Conservation (phyloP, 92 coral and sea anemone genomes). For the Blastomussa wellsi region DNA sequence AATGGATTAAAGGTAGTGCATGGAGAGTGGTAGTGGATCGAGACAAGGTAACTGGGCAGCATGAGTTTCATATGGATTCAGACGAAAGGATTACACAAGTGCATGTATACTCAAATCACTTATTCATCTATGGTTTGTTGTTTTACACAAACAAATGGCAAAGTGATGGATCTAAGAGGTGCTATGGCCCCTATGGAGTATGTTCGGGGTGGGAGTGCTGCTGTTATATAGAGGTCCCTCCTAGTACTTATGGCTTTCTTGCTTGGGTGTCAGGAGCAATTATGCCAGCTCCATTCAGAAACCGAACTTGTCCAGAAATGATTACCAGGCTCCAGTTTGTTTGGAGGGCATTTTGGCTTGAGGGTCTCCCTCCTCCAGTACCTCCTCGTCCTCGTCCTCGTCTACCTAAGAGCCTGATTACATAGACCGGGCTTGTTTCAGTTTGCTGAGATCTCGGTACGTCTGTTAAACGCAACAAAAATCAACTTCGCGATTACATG, state of each 20-base stretch:
- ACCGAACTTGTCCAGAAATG: constrained; percentile 21
- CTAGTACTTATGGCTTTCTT: constrained; percentile 57
- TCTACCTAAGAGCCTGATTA: too few species aligned
- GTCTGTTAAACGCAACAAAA: too few species aligned
- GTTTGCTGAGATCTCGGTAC: too few species aligned
- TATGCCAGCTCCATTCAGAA: constrained; percentile 16
- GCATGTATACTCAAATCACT: constrained; percentile 66
- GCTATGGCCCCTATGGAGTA: constrained; percentile 42
- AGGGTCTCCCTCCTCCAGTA: too few species aligned
- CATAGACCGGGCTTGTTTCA: too few species aligned
- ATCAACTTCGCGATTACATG: too few species aligned
- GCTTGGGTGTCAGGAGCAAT: constrained; percentile 60
- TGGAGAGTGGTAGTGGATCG: constrained; percentile 53
- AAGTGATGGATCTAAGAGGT: constrained; percentile 26
- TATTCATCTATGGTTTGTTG: constrained; percentile 60
- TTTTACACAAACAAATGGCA: constrained; percentile 64
- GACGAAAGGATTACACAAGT: constrained; percentile 67
- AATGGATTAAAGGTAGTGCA: constrained; percentile 58
- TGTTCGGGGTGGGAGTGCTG: constrained; percentile 74
- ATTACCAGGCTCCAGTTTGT: constrained; percentile 70
- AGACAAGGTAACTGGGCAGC: constrained; percentile 30
- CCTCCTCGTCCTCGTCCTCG: too few species aligned
- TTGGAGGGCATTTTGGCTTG: constrained; percentile 52
- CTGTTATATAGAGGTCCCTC: constrained; percentile 51
- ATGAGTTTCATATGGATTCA: constrained; percentile 60